Conservation (phyloP, 2,797 vertebrate species). For the Typhlichthys eigenmanni region DNA sequence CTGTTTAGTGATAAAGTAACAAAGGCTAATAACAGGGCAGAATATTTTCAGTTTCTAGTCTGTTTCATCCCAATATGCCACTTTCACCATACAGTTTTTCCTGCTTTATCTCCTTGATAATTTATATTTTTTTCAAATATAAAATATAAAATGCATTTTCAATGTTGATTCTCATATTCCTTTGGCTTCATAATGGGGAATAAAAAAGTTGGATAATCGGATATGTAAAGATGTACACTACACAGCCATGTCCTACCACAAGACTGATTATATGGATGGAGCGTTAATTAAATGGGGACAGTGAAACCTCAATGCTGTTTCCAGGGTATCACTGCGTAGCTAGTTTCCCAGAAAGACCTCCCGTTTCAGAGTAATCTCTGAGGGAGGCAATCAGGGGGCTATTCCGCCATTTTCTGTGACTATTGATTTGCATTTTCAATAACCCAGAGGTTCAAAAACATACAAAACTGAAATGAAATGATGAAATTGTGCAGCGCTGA, state of each 20-base stretch:
- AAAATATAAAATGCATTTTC: slow-evolving; percentile 31
- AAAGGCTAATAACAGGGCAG: slow-evolving; percentile 16
- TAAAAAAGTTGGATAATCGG: slow-evolving; percentile 5
- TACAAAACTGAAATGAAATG: slow-evolving; percentile 39
- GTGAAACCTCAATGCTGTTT: slow-evolving; percentile 14
- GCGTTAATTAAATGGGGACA: slow-evolving; percentile 40
- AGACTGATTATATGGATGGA: slow-evolving; percentile 22
- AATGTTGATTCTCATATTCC: slow-evolving; percentile 19
- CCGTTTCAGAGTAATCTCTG: slow-evolving; percentile 27
- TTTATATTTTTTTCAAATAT: slow-evolving; percentile 19
- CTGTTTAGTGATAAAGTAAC: slow-evolving; percentile 28
- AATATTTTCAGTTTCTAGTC: slow-evolving; percentile 1
- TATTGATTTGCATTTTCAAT: slow-evolving; percentile 63
- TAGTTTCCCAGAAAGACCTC: slow-evolving; percentile 26
- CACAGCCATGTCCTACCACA: slow-evolving; percentile 21
- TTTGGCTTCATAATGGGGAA: slow-evolving; percentile 24
- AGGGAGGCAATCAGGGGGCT: slow-evolving; percentile 31
- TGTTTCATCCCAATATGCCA: slow-evolving; percentile 15
- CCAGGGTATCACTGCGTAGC: slow-evolving; percentile 33
- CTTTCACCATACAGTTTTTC: slow-evolving; percentile 2
- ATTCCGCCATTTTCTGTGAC: slow-evolving; percentile 31
- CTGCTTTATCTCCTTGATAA: slow-evolving; percentile 14
- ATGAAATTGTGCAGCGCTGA: slow-evolving; percentile 32
- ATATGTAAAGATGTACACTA: slow-evolving; percentile 12
- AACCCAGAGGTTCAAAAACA: slow-evolving; percentile 31